A percentile compares a stretch with the other conserved stretches of the same genome.
Evolutionary conservation across 2,113 vertebrate species (phyloP).

Genomic region (Glaucidium brasilianum): DNA sequence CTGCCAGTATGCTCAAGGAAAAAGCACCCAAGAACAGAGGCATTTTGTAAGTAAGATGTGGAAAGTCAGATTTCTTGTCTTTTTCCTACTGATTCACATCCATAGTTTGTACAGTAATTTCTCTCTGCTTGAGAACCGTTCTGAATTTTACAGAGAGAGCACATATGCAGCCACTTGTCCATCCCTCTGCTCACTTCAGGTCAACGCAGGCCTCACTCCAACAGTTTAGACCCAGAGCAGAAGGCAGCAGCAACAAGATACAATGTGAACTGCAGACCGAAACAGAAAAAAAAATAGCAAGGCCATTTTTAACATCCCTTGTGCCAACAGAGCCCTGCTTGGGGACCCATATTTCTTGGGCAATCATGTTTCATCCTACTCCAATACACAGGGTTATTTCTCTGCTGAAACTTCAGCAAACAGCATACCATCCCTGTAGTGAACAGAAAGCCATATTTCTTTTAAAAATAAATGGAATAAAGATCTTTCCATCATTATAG

Average conservation of each 20-base stretch:
- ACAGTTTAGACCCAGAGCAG: not conserved
- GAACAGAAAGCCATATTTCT: not conserved
- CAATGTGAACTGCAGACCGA: not conserved
- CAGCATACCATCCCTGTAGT: not conserved
- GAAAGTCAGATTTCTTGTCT: not conserved
- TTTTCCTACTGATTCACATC: not conserved
- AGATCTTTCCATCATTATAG: not conserved
- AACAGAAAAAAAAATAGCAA: not conserved
- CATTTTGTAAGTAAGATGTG: not conserved
- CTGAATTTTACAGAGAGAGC: not conserved
- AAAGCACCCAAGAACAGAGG: not conserved
- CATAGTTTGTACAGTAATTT: not conserved
- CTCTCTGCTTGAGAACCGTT: not conserved
- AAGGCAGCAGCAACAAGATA: not conserved
- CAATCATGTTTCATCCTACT: not conserved
- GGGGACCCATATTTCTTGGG: not conserved
- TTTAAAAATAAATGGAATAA: not conserved
- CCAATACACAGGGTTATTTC: not conserved
- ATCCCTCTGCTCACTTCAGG: not conserved
- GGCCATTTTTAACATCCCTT: not conserved
- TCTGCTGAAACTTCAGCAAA: not conserved
- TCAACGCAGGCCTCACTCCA: not conserved
- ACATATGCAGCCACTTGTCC: not conserved
- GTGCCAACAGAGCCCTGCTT: not conserved
- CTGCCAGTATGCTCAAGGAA: not conserved